These are phyloP conservation scores for Limosa lapponica DNA, from an alignment of 2,797 vertebrate genomes.

Conservation along the genomic window DNA sequence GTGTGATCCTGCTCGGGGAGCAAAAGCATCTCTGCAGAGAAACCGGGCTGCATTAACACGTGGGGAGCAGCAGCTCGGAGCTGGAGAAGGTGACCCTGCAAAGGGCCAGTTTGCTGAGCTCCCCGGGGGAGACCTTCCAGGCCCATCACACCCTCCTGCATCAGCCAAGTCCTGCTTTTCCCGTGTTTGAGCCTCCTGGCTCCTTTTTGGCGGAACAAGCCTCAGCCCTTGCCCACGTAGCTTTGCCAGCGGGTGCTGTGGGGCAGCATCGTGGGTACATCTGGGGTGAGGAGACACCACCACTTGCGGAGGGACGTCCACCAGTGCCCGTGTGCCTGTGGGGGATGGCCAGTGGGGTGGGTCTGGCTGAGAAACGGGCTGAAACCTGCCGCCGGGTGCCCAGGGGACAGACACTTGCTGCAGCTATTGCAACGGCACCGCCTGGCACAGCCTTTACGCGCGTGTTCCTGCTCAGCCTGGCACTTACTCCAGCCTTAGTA, in stretches of 20 bases:
- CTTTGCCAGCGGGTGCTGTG: fast-evolving
- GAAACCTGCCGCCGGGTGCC: neutral
- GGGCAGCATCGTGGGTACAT: neutral
- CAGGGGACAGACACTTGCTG: neutral
- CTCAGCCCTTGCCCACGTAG: fast-evolving
- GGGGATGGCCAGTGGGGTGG: neutral
- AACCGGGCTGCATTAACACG: fast-evolving
- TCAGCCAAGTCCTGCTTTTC: neutral
- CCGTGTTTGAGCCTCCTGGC: neutral
- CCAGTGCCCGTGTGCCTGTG: neutral
- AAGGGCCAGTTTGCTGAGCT: neutral
- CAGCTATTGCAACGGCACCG: neutral
- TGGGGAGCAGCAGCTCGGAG: neutral
- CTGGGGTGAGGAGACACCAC: neutral
- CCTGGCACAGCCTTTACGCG: neutral
- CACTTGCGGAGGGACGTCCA: neutral
- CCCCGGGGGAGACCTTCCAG: neutral
- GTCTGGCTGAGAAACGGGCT: neutral
- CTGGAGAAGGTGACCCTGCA: neutral
- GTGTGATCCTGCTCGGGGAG: neutral
- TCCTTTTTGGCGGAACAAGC: neutral
- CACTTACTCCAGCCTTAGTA: neutral
- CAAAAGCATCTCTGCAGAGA: neutral
- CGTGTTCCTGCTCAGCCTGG: neutral
- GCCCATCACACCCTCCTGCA: neutral